Evolutionary conservation across 1,140 invertebrate species (phyloP).

Genomic region (Sitobion miscanthi): DNA sequence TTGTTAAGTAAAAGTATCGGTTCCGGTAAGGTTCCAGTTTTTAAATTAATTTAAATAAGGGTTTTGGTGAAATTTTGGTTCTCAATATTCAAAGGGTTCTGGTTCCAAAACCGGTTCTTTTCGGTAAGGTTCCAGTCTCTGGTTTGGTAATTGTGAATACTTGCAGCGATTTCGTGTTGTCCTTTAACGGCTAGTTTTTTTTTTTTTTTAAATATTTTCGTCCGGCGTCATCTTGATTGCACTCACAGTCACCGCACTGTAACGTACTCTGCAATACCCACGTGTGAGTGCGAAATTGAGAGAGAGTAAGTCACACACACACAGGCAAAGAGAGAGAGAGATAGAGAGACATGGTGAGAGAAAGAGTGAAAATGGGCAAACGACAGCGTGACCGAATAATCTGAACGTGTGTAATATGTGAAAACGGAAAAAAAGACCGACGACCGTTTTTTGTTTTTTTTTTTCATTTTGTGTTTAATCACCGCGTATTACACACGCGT

Average conservation of each 20-base stretch:
- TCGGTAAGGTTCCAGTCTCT: too few species aligned
- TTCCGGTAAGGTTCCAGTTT: too few species aligned
- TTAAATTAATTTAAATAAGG: too few species aligned
- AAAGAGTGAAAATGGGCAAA: not conserved
- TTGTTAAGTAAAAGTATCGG: too few species aligned
- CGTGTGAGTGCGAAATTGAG: not conserved
- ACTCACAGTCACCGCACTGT: not conserved
- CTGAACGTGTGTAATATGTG: not conserved
- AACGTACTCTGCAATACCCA: not conserved
- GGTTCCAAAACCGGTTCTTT: too few species aligned
- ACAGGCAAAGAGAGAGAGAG: not conserved
- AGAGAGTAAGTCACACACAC: not conserved
- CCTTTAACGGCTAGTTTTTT: not conserved
- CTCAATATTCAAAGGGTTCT: too few species aligned
- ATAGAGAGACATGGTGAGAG: not conserved
- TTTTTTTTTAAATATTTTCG: not conserved
- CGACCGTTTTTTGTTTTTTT: not conserved
- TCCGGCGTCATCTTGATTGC: not conserved
- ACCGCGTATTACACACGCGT: not conserved
- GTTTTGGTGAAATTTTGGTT: too few species aligned
- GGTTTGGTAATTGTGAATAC: not conserved
- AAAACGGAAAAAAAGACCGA: not conserved
- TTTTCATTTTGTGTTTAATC: not conserved
- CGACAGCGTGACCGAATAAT: not conserved
- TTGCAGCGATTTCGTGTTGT: not conserved